Base-by-base conservation (phyloP, 2,797 vertebrate species). In the Nothura maculosa region DNA sequence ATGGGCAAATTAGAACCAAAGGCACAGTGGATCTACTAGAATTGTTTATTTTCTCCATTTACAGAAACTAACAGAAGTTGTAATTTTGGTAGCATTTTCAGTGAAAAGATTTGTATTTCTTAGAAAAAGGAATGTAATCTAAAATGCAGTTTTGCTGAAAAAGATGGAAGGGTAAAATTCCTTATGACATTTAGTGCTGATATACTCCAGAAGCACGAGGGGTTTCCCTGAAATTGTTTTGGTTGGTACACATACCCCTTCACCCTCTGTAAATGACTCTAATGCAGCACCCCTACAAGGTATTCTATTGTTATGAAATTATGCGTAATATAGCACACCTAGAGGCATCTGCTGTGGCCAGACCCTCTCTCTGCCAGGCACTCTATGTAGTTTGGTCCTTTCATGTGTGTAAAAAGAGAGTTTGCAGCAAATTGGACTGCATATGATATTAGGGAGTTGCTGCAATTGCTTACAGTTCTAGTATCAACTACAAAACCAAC, bases 21-120 rank as follows among this genome's bases (percentile, higher is more conserved):
- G 12, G 55, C 48, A 10, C 0, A 2, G 6, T 22, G n/a, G 40
- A 50, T 50, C 1, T 1, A 28, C 13, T 54, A 18, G 22, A 73
- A 48, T 48, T n/a, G 5, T 1, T 68, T 74, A 24, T 6, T 83
- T 89, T 77, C 6, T 8, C 4, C 4, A 47, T 67, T 22, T 81
- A 25, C 1, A 42, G 55, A 64, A 27, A 0, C 3, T 68, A 45
- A n/a, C 2, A 74, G 2, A 5, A 27, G 15, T 8, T 43, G 15
- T 7, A 25, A 55, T 70, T 89, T 48, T 58, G 19, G 22, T 38
- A 73, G 9, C 5, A 27, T 68, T 87, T 91, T 78, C 18, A 34
- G 3, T 73, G n/a, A 21, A 81, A 9, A 1, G 11, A 57, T 67
- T 74, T 70, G 40, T 58, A 60, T 74, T 89, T 89, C 76, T 2